These are phyloP conservation scores for Drosophila azteca DNA, from an alignment of 1,140 invertebrate genomes.

Conservation along the genomic window DNA sequence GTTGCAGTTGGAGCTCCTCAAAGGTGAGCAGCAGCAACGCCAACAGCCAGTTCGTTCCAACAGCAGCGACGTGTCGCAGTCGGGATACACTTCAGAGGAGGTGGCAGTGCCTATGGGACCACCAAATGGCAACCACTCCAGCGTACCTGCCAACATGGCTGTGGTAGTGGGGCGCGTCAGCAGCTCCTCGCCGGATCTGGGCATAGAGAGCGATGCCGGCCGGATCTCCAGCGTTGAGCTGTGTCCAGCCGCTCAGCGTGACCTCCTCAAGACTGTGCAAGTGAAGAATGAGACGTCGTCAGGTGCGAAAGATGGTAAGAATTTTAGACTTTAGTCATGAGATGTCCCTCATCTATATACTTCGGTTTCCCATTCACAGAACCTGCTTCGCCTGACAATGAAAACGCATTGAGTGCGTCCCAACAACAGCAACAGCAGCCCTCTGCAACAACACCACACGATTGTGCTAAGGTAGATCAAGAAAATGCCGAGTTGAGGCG, in stretches of 20 bases:
- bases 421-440: conserved; percentile 3
- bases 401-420: conserved; percentile 12
- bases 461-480: conserved; percentile 84
- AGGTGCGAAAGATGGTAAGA: conserved; percentile 53
- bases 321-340: no score
- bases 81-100: conserved; percentile 81
- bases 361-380: conserved; percentile 29
- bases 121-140: neutral
- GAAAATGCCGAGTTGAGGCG: conserved; percentile 85
- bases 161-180: conserved; percentile 74
- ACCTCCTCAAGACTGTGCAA: conserved; percentile 73
- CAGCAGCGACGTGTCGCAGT: conserved; percentile 72
- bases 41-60: conserved; percentile 34
- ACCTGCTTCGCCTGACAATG: conserved; percentile 28
- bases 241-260: conserved; percentile 52
- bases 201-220: conserved; percentile 89
- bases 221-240: conserved; percentile 85
- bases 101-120: conserved; percentile 43
- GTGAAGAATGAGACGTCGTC: conserved; percentile 15
- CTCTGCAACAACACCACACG: conserved; percentile 36
- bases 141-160: conserved; percentile 11
- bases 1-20: conserved; percentile 43
- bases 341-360: neutral
- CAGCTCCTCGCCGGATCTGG: conserved; percentile 88
- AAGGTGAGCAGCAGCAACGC: conserved; percentile 35